Base-by-base conservation (phyloP, 2,797 vertebrate genomes). In the Pipistrellus kuhlii region DNA sequence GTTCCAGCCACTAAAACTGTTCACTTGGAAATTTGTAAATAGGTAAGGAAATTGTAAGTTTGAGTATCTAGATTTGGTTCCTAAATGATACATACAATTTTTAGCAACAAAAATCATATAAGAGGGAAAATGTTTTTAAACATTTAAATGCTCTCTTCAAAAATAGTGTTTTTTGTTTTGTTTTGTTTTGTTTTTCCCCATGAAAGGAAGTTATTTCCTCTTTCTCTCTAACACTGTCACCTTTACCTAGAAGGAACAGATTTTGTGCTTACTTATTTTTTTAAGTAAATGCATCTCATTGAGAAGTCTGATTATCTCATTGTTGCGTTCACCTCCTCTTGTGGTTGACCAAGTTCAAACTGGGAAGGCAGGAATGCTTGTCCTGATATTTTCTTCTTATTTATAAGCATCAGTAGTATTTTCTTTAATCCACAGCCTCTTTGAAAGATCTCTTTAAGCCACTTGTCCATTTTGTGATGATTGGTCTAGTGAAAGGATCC, bases 71-170 rank as follows among this genome's bases (percentile, higher is more conserved):
- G n/a, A 48, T 71, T 90, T 91, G 71, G 41, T 80, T 83, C 53
- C 92, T 87, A 30, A 91, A 85, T 53, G 82, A 64, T 83, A 44
- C 13, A 35, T 68, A 86, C 51, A 17, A 20, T 88, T 91, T 93
- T 30, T 32, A 96, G 32, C 5, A 82, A 89, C 71, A 77, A 81
- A 93, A 75, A 88, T 46, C 25, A 35, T 38, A 20, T 57, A 89
- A 68, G 62, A 71, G 71, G 25, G 30, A 41, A 86, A 88, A 82
- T 69, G 66, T 81, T 73, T 85, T 38, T 75, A 90, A 85, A 69
- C 55, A 35, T 57, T 90, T 17, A 75, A 92, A 80, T 72, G 30
- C 3, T 93, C 5, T 78, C 8, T 82, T 35, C 0, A 20, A 86
- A 89, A 32, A 38, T 13, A 53, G 14, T 44, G 44, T 44, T 44